Conservation (phyloP, 2,797 vertebrate genomes). For the Lophius americanus region DNA sequence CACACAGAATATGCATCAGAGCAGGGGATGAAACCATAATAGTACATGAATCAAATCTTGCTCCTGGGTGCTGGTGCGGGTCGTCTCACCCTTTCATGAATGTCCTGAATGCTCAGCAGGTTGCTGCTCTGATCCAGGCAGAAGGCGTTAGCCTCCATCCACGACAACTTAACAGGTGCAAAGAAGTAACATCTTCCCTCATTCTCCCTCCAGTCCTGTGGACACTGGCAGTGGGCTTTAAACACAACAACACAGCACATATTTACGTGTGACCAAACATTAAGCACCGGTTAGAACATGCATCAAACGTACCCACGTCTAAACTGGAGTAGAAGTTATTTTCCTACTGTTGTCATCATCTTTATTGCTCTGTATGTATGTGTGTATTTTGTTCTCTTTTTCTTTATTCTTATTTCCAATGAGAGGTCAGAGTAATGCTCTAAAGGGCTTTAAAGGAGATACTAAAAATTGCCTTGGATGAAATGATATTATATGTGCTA, state of each 20-base stretch:
- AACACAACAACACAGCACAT: neutral
- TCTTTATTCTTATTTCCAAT: too few species aligned
- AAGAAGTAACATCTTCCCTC: constrained; percentile 80
- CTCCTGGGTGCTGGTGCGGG: neutral
- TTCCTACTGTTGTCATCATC: too few species aligned
- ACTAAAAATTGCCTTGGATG: too few species aligned
- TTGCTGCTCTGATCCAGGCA: constrained; percentile 65
- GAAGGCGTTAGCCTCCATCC: constrained; percentile 70
- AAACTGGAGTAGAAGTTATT: too few species aligned
- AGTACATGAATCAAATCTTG: neutral
- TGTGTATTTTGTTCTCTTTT: too few species aligned
- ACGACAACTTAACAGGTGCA: constrained; percentile 71
- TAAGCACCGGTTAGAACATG: too few species aligned
- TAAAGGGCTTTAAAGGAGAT: too few species aligned
- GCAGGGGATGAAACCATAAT: neutral
- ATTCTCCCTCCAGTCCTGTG: constrained; percentile 77
- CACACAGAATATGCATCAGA: neutral
- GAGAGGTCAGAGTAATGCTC: too few species aligned
- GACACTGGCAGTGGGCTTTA: constrained; percentile 74
- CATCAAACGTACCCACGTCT: too few species aligned
- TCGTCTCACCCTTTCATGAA: constrained; percentile 79
- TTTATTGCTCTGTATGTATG: too few species aligned
- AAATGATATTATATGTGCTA: too few species aligned
- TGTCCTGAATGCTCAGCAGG: constrained; percentile 79
- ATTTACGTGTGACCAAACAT: neutral